A percentile compares a stretch with the other conserved stretches of the same genome.
Evolutionary conservation across 2,797 vertebrate genomes (phyloP).

Genomic region (Hylomyscus alleni): DNA sequence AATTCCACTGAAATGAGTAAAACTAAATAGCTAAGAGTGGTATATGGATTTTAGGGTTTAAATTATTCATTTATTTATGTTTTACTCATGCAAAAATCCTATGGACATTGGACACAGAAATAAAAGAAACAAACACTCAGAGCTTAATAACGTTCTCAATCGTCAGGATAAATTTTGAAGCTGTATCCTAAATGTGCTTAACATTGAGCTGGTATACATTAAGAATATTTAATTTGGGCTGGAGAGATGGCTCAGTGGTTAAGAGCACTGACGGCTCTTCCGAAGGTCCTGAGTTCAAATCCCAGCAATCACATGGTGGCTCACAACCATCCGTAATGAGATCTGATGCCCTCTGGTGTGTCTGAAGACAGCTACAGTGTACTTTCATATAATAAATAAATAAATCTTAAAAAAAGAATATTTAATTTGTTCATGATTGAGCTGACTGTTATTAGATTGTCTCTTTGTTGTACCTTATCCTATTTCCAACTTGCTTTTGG

Average conservation of each 20-base stretch:
- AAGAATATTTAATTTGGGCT: neutral
- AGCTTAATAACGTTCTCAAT: constrained; percentile 23
- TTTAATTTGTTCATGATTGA: neutral
- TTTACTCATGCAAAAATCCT: neutral
- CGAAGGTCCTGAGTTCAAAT: too few relatives aligned
- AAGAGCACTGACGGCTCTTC: too few relatives aligned
- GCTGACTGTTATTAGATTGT: neutral
- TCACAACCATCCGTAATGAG: too few relatives aligned
- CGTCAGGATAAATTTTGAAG: neutral
- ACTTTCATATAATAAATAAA: too few relatives aligned
- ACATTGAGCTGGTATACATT: neutral
- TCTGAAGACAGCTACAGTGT: too few relatives aligned
- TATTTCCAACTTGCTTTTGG: neutral
- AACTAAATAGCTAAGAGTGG: neutral
- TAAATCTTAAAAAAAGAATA: too few relatives aligned
- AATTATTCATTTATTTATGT: constrained; percentile 40
- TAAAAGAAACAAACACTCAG: neutral
- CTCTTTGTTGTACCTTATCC: neutral
- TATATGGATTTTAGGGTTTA: neutral
- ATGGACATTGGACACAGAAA: neutral
- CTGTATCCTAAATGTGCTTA: neutral
- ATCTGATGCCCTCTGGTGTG: too few relatives aligned
- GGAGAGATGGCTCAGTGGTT: too few relatives aligned
- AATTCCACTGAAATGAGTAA: neutral
- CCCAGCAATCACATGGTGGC: too few relatives aligned